Conservation (phyloP, 2,888 invertebrate genomes). For the Sarcophaga carnaria region DNA sequence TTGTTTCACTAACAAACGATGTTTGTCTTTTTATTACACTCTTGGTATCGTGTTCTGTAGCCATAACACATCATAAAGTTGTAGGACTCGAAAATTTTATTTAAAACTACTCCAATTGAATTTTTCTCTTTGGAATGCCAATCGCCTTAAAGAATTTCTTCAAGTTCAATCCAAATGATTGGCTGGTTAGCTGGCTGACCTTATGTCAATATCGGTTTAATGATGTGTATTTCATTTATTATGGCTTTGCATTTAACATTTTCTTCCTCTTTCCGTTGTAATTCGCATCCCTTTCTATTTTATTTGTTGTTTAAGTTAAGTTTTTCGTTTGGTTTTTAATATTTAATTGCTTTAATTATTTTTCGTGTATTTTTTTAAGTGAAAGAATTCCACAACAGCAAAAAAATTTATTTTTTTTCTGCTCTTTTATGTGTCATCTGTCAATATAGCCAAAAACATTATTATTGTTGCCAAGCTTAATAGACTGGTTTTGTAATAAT, state of each 20-base stretch:
- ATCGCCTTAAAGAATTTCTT: background rate
- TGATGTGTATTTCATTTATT: background rate
- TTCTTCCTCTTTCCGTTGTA: background rate
- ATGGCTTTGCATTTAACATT: background rate
- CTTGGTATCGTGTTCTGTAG: constrained; percentile 55
- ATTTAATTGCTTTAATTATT: constrained; percentile 5
- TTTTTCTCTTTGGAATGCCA: background rate
- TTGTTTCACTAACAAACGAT: constrained; percentile 33
- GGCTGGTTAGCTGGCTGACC: constrained; percentile 34
- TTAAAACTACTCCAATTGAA: background rate
- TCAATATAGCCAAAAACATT: constrained; percentile 33
- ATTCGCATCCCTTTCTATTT: background rate
- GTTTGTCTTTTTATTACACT: constrained; percentile 26
- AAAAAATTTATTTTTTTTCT: constrained; percentile 39
- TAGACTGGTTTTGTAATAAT: background rate
- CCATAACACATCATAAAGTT: constrained; percentile 65
- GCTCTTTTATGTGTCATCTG: constrained; percentile 46
- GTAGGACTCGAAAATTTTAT: background rate
- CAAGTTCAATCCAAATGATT: constrained; percentile 5
- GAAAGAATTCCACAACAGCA: constrained; percentile 66
- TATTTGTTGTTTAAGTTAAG: background rate
- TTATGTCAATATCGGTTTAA: constrained; percentile 54
- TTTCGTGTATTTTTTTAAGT: constrained; percentile 10
- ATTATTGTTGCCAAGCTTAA: background rate
- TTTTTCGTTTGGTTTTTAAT: background rate